These are phyloP conservation scores for Megathymus violae DNA, from an alignment of 1,140 invertebrate species.

Conservation along the genomic window DNA sequence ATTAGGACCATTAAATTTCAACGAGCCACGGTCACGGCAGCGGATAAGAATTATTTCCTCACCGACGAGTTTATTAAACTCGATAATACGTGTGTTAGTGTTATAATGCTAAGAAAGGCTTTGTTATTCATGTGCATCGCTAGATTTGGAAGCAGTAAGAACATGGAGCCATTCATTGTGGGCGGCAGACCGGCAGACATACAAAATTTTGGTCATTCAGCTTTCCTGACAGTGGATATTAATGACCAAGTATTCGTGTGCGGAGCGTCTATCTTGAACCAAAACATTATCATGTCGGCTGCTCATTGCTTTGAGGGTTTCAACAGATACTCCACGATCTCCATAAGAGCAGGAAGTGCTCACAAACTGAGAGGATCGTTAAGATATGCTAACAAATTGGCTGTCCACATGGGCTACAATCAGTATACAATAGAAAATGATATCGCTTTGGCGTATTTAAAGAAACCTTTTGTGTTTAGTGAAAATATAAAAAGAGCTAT, in stretches of 20 bases:
- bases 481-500: constrained; percentile 36
- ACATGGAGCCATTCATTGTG: constrained; percentile 38
- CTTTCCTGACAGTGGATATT: constrained; percentile 31
- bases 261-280: constrained; percentile 45
- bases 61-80: constrained; percentile 9
- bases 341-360: constrained; percentile 34
- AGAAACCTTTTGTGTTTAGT: constrained; percentile 30
- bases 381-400: constrained; percentile 8
- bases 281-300: constrained; percentile 45
- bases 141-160: background rate
- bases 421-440: constrained; percentile 32
- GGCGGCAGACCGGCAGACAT: constrained; percentile 36
- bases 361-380: constrained; percentile 29
- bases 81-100: background rate
- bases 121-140: background rate
- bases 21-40: constrained; percentile 10
- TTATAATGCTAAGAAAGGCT: background rate
- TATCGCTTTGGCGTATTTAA: constrained; percentile 42
- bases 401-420: constrained; percentile 36
- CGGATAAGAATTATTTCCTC: constrained; percentile 25
- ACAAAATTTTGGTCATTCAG: constrained; percentile 37
- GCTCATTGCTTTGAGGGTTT: constrained; percentile 44
- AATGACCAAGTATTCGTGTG: constrained; percentile 27
- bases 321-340: constrained; percentile 3
- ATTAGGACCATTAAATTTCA: constrained; percentile 24